Evolutionary conservation across 2,888 invertebrate genomes (phyloP), one percentile per base, ranked within the genome.

Genomic region (Oscheius sp.): DNA sequence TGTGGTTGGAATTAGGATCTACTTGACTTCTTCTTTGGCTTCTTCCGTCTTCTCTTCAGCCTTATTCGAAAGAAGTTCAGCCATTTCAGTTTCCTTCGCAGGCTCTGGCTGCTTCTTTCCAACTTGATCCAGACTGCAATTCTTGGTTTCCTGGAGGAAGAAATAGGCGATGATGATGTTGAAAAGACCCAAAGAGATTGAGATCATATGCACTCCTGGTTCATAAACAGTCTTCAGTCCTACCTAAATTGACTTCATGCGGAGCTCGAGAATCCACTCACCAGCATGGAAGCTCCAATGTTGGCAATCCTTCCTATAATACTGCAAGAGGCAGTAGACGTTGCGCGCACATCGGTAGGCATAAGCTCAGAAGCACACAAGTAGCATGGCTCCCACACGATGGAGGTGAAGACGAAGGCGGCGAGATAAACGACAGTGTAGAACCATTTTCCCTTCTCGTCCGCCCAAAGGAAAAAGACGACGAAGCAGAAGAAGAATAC

Each of bases 161-260:
- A 65, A 53, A 31, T 23, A 34, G 27, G 52, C 53, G 8, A 65
- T 45, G 31, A 53, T 23, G 10, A 65, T 25, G 17, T 53, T 65
- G 10, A 45, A 69, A 23, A 75, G 42, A 25, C 73, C 76, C 29
- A 78, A 66, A 37, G 55, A 37, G 27, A 78, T 74, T 1, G 75
- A 75, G 71, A 78, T 74, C 75, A 78, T 75, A 34, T 78, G 78
- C 5, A 78, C 75, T 74, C 78, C 78, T 15, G 78, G 78, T 53
- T 78, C 78, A 68, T 78, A 78, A 33, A 74, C 65, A 15, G 72
- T 75, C 58, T 78, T 78, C 34, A 78, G 68, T 15, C 74, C 74
- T 37, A 69, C 72, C 74, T 76, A 65, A 46, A 65, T 34, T 5
- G 25, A 23, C 46, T 65, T 27, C 15, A 12, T 61, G 45, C 25